Percentiles rank a stretch among this genome's conserved stretches.
These are phyloP conservation scores for Petrosia ficiformis DNA, from an alignment of 37 sponge, comb jelly and placozoan genomes.

Conservation along the genomic window DNA sequence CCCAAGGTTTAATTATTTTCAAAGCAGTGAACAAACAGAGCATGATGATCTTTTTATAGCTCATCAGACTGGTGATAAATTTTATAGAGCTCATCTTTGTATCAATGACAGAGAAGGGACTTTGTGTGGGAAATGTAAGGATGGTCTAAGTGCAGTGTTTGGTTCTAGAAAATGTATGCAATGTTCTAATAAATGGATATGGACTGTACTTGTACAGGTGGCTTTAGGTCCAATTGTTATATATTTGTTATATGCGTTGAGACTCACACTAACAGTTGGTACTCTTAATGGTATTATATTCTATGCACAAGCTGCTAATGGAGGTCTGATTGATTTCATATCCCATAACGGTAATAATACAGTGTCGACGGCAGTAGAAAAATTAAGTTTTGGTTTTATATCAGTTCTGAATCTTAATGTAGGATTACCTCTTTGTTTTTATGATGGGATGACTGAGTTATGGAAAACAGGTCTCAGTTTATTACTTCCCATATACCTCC, in stretches of 20 bases:
- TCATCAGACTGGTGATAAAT: too few species aligned
- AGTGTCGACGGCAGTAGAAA: neutral
- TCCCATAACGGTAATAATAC: neutral
- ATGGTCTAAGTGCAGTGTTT: conserved; percentile 32
- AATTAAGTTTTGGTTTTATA: neutral
- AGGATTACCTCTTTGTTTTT: conserved; percentile 46
- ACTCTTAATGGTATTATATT: conserved; percentile 40
- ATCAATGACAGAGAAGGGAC: neutral
- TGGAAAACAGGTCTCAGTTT: conserved; percentile 27
- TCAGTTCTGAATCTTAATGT: conserved; percentile 52
- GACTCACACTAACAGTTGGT: conserved; percentile 36
- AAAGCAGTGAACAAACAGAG: too few species aligned
- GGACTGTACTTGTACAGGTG: conserved; percentile 3
- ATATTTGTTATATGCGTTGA: conserved; percentile 16
- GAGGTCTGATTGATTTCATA: too few species aligned
- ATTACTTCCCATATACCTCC: conserved; percentile 45
- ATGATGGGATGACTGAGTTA: conserved; percentile 44
- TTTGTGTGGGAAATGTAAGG: neutral
- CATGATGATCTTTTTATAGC: too few species aligned
- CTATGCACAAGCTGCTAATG: conserved; percentile 54
- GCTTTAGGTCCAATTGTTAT: conserved; percentile 30
- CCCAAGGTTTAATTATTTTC: too few species aligned
- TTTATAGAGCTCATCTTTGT: neutral
- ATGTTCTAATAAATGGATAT: conserved; percentile 19
- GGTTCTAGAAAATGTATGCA: conserved; percentile 13